Conservation (phyloP, 92 coral and sea anemone genomes). For the Porites cylindrica region DNA sequence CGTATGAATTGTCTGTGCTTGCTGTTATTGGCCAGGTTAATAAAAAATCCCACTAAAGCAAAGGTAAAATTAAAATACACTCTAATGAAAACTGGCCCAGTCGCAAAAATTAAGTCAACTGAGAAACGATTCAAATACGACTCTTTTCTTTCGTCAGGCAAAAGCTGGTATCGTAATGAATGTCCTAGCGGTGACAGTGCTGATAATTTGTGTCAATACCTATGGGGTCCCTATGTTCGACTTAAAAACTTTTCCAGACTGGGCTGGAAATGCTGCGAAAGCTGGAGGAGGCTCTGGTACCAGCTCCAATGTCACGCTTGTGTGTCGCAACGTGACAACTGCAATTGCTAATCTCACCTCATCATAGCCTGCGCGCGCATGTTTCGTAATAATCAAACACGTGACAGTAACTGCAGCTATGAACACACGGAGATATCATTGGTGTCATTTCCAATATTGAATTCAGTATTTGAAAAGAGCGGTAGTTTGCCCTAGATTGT, state of each 20-base stretch:
- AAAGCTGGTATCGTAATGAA: conserved; percentile 96
- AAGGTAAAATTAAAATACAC: no score
- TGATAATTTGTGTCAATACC: conserved; percentile 79
- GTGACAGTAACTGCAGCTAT: not conserved
- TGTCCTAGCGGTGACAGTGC: conserved; percentile 76
- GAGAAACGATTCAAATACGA: no score
- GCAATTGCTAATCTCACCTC: not conserved
- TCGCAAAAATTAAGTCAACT: no score
- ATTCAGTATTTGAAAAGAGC: no score
- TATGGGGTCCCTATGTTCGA: conserved; percentile 91
- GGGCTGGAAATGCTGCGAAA: conserved; percentile 67
- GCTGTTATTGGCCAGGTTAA: no score
- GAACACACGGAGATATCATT: not conserved
- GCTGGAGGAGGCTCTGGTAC: not conserved
- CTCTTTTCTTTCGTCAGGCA: conserved; percentile 71
- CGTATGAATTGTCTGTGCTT: no score
- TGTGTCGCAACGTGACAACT: no score
- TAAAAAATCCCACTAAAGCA: no score
- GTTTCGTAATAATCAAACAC: not conserved
- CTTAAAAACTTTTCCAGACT: conserved; percentile 73
- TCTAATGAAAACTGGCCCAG: no score
- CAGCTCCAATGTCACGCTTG: no score
- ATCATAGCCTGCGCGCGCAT: not conserved
- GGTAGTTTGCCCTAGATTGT: no score
- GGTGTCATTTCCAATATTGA: no score